A percentile compares a stretch with the other conserved stretches of the same genome.
These are phyloP conservation scores for Oxyura jamaicensis DNA, from an alignment of 2,113 vertebrate species.

Conservation along the genomic window DNA sequence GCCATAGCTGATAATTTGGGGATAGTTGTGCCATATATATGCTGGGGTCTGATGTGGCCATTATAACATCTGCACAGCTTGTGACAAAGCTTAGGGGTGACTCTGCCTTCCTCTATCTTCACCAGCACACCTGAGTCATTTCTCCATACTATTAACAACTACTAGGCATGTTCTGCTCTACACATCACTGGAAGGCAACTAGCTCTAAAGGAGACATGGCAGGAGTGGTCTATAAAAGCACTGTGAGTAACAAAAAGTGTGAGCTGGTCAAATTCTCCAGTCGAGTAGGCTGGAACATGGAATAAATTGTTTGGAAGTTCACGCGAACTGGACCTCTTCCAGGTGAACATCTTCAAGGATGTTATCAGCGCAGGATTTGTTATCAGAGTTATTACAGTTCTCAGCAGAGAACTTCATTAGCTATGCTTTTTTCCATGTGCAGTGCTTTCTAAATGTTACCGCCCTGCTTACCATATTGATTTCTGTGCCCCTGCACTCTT, in stretches of 20 bases:
- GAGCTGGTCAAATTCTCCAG: background rate
- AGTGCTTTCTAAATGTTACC: constrained; percentile 6
- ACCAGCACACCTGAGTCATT: fast-evolving
- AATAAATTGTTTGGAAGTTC: background rate
- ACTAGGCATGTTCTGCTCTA: fast-evolving
- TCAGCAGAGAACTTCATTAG: constrained; percentile 26
- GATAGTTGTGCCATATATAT: fast-evolving
- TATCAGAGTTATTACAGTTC: background rate
- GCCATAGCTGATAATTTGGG: background rate
- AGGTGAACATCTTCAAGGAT: constrained; percentile 1
- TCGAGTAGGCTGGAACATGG: background rate
- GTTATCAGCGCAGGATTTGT: background rate
- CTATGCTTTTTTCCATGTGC: background rate
- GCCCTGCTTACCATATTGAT: constrained; percentile 60
- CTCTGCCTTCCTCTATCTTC: background rate
- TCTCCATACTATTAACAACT: background rate
- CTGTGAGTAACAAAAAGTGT: background rate
- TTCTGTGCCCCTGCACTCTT: constrained; percentile 63
- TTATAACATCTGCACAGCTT: background rate
- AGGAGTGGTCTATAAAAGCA: background rate
- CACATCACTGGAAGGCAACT: background rate
- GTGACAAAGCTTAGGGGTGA: background rate
- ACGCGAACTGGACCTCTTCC: background rate
- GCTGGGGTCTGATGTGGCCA: no score
- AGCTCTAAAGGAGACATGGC: fast-evolving